Base-by-base conservation (phyloP, 2,888 invertebrate genomes). In the Malthinus flaveolus region DNA sequence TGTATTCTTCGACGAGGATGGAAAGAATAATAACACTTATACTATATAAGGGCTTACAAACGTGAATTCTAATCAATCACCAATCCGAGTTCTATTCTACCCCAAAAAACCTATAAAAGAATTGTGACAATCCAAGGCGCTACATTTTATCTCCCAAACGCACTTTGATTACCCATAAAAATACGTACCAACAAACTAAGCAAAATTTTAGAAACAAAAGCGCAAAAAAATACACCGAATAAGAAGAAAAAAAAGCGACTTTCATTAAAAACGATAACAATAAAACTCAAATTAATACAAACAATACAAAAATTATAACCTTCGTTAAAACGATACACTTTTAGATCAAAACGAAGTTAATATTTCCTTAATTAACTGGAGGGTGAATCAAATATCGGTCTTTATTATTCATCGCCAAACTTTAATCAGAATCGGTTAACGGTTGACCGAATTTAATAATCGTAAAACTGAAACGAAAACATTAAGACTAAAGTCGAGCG, bases 381-480 rank as follows among this genome's bases (percentile, higher is more conserved):
- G 39, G 51, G 50, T 34, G 56, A 61, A 56, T 59, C 61, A 57
- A 61, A 64, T 59, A 64, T 62, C 64, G 50, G 54, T 59, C 52
- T 52, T 56, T 56, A 56, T 56, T 56, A 56, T 62, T 60, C 58
- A 55, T 56, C 56, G 47, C 51, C 50, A 53, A 62, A 64, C 59
- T 63, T 65, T 65, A 65, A 63, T 63, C 65, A 65, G 62, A 51
- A 61, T 56, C 50, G 58, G 53, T 56, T 65, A 59, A 65, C 63
- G 59, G 65, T 63, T 59, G 65, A 56, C 59, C 65, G 65, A 63
- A 63, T 61, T 63, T 65, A 65, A 65, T 65, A 65, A 65, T 65
- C 65, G 61, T 65, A 65, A 65, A 65, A 59, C 56, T 62, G 65
- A 61, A 63, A 63, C 58, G 65, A 65, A 65, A 65, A 63, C 65